Percentiles rank a stretch among this genome's conserved stretches.
phyloP scores from a whole-genome alignment of 2,888 invertebrate genomes.

The Abrostola tripartita region DNA sequence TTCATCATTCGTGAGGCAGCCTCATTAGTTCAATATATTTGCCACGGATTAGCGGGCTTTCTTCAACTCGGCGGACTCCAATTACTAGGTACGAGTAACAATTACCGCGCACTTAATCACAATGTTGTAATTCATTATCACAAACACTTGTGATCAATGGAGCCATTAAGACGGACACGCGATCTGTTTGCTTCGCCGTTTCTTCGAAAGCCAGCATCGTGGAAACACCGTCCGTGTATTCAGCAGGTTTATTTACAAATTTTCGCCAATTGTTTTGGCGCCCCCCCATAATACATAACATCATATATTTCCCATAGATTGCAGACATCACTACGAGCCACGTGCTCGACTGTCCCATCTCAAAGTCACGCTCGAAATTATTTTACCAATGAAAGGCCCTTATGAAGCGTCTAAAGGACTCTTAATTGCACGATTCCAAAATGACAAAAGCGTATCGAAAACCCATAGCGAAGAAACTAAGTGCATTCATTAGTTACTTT shows the following conservation, averaged over 20 bases:
- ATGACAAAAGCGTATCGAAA: too few relatives aligned
- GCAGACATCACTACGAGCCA: neutral
- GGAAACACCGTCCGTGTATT: conserved; percentile 43
- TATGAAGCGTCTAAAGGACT: too few relatives aligned
- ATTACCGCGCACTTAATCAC: conserved; percentile 43
- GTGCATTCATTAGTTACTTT: too few relatives aligned
- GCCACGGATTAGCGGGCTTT: conserved; percentile 18
- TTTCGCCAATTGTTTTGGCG: conserved; percentile 50
- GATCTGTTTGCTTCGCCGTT: conserved; percentile 41
- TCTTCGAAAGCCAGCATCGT: conserved; percentile 44
- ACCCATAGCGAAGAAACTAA: too few relatives aligned
- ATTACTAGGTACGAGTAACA: conserved; percentile 48
- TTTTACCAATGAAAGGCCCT: too few relatives aligned
- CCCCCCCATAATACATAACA: conserved; percentile 19
- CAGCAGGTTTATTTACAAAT: conserved; percentile 51
- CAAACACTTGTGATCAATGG: conserved; percentile 56
- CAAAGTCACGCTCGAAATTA: too few relatives aligned
- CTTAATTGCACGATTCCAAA: too few relatives aligned
- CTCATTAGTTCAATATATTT: conserved; percentile 23
- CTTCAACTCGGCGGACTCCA: conserved; percentile 21
- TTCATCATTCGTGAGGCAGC: conserved; percentile 3
- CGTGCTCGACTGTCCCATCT: neutral
- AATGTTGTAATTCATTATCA: conserved; percentile 49
- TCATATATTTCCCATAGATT: conserved; percentile 13
- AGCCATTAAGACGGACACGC: conserved; percentile 51